These are phyloP conservation scores for Platysteira castanea DNA, from an alignment of 2,113 vertebrate genomes.

Conservation along the genomic window DNA sequence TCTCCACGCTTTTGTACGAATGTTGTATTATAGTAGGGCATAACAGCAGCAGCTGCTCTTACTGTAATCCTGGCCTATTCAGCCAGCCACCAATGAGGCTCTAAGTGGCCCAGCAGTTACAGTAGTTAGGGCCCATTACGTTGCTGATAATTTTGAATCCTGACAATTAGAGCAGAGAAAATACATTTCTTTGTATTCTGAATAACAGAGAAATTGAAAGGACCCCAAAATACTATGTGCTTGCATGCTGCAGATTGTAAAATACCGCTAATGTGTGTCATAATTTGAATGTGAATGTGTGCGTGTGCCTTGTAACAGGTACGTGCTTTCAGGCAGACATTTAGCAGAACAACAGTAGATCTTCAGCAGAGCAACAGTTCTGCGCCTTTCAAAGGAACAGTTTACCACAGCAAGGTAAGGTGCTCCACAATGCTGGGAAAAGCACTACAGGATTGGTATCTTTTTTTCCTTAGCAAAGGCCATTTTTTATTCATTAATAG, in stretches of 20 bases:
- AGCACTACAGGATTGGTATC: background rate
- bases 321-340: background rate
- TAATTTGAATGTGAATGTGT: background rate
- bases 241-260: background rate
- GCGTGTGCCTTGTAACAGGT: conserved; percentile 1
- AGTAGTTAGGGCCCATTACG: conserved; percentile 59
- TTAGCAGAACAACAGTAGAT: background rate
- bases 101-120: conserved; percentile 54
- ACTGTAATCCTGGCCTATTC: conserved; percentile 50
- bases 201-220: conserved; percentile 44
- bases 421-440: background rate
- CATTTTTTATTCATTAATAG: background rate
- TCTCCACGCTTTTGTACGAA: conserved; percentile 12
- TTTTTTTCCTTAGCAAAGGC: background rate
- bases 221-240: background rate
- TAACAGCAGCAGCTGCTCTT: conserved; percentile 56
- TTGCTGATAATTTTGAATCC: conserved; percentile 47
- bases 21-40: background rate
- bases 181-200: conserved; percentile 25
- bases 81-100: conserved; percentile 14
- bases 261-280: background rate
- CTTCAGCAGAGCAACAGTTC: background rate
- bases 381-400: background rate
- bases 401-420: background rate
- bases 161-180: conserved; percentile 41